Conservation (phyloP, 1,140 invertebrate species). For the Formica exsecta region DNA sequence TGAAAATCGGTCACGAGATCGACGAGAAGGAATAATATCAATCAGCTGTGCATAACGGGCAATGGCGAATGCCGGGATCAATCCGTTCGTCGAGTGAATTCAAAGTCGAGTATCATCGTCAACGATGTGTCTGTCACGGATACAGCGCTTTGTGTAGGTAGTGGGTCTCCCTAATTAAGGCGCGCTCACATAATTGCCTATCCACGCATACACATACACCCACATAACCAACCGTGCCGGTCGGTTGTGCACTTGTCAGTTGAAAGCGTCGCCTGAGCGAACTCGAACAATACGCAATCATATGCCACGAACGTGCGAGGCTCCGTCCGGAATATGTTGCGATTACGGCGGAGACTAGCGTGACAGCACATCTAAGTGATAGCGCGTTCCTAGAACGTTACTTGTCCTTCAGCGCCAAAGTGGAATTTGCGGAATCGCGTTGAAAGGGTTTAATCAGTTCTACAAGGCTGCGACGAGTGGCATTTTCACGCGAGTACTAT, state of each 20-base stretch:
- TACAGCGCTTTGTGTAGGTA: slow-evolving; percentile 67
- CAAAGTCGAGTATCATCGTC: slow-evolving; percentile 60
- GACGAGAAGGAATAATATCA: slow-evolving; percentile 34
- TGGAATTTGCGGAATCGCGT: neutral
- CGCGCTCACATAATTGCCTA: slow-evolving; percentile 80
- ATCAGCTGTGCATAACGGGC: neutral
- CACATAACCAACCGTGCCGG: slow-evolving; percentile 6
- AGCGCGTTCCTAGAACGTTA: neutral
- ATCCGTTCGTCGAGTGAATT: slow-evolving; percentile 42
- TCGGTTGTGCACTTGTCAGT: slow-evolving; percentile 66
- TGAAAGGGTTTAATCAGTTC: slow-evolving; percentile 28
- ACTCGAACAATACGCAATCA: slow-evolving; percentile 39
- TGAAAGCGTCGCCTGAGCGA: slow-evolving; percentile 58
- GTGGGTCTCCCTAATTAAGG: slow-evolving; percentile 81
- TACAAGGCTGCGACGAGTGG: neutral
- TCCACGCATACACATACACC: slow-evolving; percentile 51
- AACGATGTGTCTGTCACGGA: slow-evolving; percentile 24
- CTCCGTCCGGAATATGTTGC: slow-evolving; percentile 51
- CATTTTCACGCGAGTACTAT: neutral
- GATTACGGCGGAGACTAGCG: slow-evolving; percentile 8
- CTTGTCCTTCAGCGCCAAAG: slow-evolving; percentile 4
- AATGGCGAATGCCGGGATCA: slow-evolving; percentile 40
- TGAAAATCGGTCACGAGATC: neutral
- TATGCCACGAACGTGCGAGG: neutral
- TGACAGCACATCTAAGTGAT: neutral